phyloP scores from a whole-genome alignment of 2,797 vertebrate species.

The Parauchenoglanis punctatus region DNA sequence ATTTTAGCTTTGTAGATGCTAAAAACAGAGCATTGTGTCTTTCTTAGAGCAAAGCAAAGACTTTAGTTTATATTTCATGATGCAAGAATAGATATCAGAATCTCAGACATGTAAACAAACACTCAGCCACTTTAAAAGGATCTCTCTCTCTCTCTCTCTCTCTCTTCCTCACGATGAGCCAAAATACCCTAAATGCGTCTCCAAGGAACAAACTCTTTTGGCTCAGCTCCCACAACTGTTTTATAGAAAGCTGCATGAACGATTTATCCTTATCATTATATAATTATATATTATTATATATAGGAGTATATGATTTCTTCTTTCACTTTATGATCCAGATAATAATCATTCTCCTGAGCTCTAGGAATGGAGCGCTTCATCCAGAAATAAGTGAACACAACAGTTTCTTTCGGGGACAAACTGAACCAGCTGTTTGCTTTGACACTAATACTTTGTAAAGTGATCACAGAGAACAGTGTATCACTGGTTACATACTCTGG shows the following conservation, averaged over 20 bases:
- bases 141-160: not conserved
- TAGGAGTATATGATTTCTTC: not conserved
- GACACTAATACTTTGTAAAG: slow-evolving; percentile 38
- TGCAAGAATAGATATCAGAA: slow-evolving; percentile 23
- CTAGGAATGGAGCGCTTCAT: not conserved
- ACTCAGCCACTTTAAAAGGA: not conserved
- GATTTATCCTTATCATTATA: slow-evolving; percentile 3
- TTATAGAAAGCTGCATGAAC: not conserved
- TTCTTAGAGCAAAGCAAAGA: not conserved
- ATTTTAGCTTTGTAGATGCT: not conserved
- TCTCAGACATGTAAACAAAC: slow-evolving; percentile 37
- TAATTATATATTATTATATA: too few species aligned
- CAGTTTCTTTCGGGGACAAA: slow-evolving; percentile 41
- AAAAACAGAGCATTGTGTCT: not conserved
- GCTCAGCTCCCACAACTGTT: not conserved
- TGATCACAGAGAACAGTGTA: slow-evolving; percentile 46
- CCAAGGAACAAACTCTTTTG: not conserved
- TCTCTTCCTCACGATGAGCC: not conserved
- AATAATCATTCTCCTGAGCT: not conserved
- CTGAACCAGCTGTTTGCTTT: slow-evolving; percentile 45
- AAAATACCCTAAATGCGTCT: not conserved
- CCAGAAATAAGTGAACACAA: slow-evolving; percentile 29
- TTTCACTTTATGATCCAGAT: not conserved
- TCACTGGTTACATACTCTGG: slow-evolving; percentile 43
- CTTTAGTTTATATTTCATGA: slow-evolving; percentile 47